Conservation (phyloP, 92 coral and sea anemone species). For the Parazoanthus atlanticus region DNA sequence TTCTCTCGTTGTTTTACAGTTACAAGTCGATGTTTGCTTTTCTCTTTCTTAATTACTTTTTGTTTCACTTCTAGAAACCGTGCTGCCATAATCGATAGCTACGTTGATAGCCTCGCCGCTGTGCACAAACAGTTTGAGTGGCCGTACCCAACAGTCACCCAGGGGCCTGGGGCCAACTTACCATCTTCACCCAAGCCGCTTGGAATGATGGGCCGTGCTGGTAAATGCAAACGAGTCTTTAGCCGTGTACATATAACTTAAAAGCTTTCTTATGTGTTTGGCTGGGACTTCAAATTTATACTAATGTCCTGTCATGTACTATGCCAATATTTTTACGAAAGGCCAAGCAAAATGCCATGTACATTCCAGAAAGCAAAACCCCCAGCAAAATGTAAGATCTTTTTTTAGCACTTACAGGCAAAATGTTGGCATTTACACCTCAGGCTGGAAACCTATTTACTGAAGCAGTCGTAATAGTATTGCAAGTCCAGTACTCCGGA, state of each 20-base stretch:
- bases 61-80: conserved; percentile 23
- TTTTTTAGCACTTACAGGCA: too few relatives aligned
- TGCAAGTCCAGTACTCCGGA: too few relatives aligned
- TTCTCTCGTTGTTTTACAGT: too few relatives aligned
- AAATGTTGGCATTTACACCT: too few relatives aligned
- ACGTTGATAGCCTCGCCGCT: conserved; percentile 26
- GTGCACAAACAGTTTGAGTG: conserved; percentile 38
- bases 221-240: background rate
- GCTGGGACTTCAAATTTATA: background rate
- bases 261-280: background rate
- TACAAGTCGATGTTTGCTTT: background rate
- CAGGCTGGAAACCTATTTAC: too few relatives aligned
- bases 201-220: conserved; percentile 26
- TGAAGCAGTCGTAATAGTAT: too few relatives aligned
- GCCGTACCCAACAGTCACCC: conserved; percentile 39
- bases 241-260: background rate
- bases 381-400: too few relatives aligned
- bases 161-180: background rate
- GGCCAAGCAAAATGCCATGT: too few relatives aligned
- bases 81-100: conserved; percentile 33
- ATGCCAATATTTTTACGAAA: too few relatives aligned
- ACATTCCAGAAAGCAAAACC: too few relatives aligned
- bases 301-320: too few relatives aligned
- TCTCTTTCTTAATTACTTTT: background rate
- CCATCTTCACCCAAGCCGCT: conserved; percentile 24